A percentile compares a stretch with the other conserved stretches of the same genome.
Conservation (phyloP, 2,113 vertebrate species). For the Thalassoma bifasciatum region DNA sequence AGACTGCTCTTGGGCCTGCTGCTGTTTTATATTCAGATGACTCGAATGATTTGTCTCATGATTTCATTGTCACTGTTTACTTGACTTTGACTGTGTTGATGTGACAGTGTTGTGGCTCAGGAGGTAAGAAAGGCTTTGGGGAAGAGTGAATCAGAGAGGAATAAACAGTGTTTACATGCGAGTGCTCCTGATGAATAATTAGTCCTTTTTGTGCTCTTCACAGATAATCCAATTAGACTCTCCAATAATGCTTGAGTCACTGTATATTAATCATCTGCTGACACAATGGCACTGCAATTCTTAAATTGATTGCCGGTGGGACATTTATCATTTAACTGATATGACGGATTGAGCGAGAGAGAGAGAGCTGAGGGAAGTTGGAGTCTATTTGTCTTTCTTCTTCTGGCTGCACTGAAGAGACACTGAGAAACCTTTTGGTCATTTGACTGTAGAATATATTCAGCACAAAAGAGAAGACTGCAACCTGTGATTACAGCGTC, state of each 20-base stretch:
- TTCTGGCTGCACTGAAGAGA: background rate
- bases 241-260: slow-evolving; percentile 70
- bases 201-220: slow-evolving; percentile 70
- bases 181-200: slow-evolving; percentile 73
- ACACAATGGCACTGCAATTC: slow-evolving; percentile 48
- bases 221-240: slow-evolving; percentile 77
- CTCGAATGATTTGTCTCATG: slow-evolving; percentile 71
- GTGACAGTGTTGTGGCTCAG: slow-evolving; percentile 65
- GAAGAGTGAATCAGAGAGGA: slow-evolving; percentile 57
- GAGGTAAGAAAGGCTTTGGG: slow-evolving; percentile 67
- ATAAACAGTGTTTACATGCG: slow-evolving; percentile 63
- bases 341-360: slow-evolving; percentile 8
- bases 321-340: slow-evolving; percentile 26
- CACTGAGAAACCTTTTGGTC: background rate
- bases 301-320: slow-evolving; percentile 56
- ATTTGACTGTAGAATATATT: background rate
- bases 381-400: slow-evolving; percentile 7
- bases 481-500: too few relatives aligned
- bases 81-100: slow-evolving; percentile 69
- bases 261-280: slow-evolving; percentile 66
- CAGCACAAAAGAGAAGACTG: too few relatives aligned
- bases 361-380: slow-evolving; percentile 1
- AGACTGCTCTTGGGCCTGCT: slow-evolving; percentile 63
- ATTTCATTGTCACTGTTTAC: slow-evolving; percentile 74
- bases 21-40: slow-evolving; percentile 74